Conservation (phyloP, 2,797 vertebrate species). For the Hippopotamyrus pictus region DNA sequence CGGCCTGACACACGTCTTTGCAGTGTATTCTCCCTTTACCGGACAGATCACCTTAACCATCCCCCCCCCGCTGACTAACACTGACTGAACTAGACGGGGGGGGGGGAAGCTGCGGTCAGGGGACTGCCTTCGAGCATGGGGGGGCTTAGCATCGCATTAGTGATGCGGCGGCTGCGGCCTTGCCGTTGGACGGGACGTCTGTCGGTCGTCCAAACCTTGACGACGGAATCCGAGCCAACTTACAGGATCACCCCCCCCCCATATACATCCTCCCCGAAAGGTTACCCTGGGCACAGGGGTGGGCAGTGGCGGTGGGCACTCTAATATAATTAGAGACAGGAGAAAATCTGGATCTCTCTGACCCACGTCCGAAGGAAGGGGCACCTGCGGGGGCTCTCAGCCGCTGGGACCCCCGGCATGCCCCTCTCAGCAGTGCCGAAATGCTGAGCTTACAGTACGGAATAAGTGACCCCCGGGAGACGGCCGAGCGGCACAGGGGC, state of each 20-base stretch:
- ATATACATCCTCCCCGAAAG: constrained; percentile 26
- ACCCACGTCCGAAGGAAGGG: constrained; percentile 43
- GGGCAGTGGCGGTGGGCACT: constrained; percentile 33
- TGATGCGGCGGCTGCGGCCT: background rate
- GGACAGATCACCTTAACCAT: background rate
- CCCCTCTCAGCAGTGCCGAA: constrained; percentile 45
- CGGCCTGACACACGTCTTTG: background rate
- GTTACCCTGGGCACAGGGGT: constrained; percentile 40
- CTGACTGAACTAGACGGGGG: background rate
- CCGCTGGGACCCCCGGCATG: constrained; percentile 4
- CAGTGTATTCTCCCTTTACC: background rate
- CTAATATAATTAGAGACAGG: constrained; percentile 50
- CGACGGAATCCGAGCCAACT: background rate
- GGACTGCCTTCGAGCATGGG: background rate
- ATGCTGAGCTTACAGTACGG: constrained; percentile 57
- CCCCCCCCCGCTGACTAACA: background rate
- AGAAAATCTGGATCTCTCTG: constrained; percentile 44
- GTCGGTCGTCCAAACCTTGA: background rate
- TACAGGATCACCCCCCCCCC: constrained; percentile 10
- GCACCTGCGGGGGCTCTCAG: constrained; percentile 44
- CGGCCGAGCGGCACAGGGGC: constrained; percentile 55
- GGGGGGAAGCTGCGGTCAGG: background rate
- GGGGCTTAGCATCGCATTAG: background rate
- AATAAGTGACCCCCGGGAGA: constrained; percentile 75
- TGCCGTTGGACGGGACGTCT: background rate